phyloP scores from a whole-genome alignment of 2,113 vertebrate species.

The Psilopogon haemacephalus region DNA sequence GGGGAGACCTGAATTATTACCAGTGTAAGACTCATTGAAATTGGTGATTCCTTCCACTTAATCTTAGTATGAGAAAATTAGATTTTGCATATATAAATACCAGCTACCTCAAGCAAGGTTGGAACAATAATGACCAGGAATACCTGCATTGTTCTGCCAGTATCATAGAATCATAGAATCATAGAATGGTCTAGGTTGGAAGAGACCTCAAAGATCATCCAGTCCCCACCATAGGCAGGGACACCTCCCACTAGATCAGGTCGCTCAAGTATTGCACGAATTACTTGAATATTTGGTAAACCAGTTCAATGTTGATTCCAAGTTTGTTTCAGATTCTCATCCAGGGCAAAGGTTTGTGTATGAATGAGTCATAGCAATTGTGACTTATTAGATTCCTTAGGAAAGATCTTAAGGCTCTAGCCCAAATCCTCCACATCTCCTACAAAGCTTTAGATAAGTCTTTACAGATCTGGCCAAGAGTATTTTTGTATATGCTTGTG shows the following conservation, averaged over 20 bases:
- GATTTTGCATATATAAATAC: constrained; percentile 17
- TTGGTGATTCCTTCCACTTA: constrained; percentile 46
- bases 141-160: neutral
- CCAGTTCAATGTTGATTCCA: neutral
- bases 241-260: too few relatives aligned
- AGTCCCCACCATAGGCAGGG: too few relatives aligned
- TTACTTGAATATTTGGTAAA: constrained; percentile 21
- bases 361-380: neutral
- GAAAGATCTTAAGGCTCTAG: neutral
- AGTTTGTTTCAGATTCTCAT: neutral
- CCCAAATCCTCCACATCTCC: neutral
- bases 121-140: neutral
- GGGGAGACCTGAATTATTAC: constrained; percentile 53
- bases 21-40: constrained; percentile 38
- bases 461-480: neutral
- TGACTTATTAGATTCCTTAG: neutral
- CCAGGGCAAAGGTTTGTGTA: neutral
- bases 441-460: neutral
- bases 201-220: too few relatives aligned
- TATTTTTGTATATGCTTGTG: neutral
- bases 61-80: constrained; percentile 24
- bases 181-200: too few relatives aligned
- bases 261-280: neutral
- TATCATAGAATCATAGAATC: too few relatives aligned
- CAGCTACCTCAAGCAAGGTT: neutral